Evolutionary conservation across 1,140 invertebrate genomes (phyloP).

Genomic region (Drosophila orosa): DNA sequence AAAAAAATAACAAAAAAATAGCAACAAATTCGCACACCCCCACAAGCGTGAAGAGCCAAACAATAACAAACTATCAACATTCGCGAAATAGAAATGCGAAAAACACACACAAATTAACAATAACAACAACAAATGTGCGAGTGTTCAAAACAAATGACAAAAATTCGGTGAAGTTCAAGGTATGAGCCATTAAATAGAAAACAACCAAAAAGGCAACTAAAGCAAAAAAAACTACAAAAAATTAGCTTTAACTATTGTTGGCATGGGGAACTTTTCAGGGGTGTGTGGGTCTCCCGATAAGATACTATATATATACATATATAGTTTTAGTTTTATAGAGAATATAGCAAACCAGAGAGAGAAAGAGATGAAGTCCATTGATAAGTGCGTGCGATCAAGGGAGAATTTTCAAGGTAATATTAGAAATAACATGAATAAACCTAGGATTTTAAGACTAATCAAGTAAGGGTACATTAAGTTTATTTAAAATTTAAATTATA

Average conservation of each 20-base stretch:
- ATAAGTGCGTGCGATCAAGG: slow-evolving; percentile 21
- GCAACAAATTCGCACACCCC: slow-evolving; percentile 57
- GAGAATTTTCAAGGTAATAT: slow-evolving; percentile 10
- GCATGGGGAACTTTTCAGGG: slow-evolving; percentile 6
- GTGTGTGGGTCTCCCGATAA: slow-evolving; percentile 36
- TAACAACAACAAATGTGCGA: slow-evolving; percentile 53
- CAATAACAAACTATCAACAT: slow-evolving; percentile 62
- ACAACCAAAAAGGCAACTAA: slow-evolving; percentile 22
- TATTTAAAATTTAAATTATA: too few species aligned
- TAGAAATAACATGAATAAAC: too few species aligned
- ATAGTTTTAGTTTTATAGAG: background rate
- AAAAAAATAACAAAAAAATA: slow-evolving; percentile 11
- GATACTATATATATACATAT: background rate
- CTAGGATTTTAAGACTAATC: too few species aligned
- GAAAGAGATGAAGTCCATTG: background rate
- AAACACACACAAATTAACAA: slow-evolving; percentile 45
- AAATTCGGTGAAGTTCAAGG: slow-evolving; percentile 84
- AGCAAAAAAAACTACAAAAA: slow-evolving; percentile 37
- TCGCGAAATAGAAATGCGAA: slow-evolving; percentile 72
- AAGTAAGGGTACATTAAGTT: too few species aligned
- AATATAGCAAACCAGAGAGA: background rate
- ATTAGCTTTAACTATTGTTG: slow-evolving; percentile 41
- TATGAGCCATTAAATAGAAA: slow-evolving; percentile 71
- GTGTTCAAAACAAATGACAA: slow-evolving; percentile 80
- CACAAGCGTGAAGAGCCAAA: slow-evolving; percentile 23